Evolutionary conservation across 2,888 invertebrate genomes (phyloP), one percentile per base, ranked within the genome.

Genomic region (Campoplex nolae): DNA sequence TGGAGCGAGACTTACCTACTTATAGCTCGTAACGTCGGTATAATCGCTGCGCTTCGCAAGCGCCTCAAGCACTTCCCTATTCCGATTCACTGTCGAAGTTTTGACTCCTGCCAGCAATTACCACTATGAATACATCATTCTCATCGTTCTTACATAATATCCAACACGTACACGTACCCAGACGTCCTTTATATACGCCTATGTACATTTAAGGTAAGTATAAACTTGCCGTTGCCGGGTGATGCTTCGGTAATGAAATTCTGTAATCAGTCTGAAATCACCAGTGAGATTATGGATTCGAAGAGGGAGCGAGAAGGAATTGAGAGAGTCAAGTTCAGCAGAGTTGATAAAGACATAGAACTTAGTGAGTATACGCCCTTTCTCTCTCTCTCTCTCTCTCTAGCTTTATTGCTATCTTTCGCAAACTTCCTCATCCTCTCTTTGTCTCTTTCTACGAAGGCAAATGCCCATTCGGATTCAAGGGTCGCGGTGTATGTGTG

Each of bases 201-300:
- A 51, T 56, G 32, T 42, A 38, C 77, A 74, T 77, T 76, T 83
- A 70, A 78, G 54, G 62, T 65, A 48, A 83, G 58, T 70, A 77
- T 70, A 74, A 58, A 68, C 42, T 79, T 51, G 11, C 23, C 32
- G 48, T 65, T 56, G 67, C 58, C 16, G 71, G 48, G 48, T 84
- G 87, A 79, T 84, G 87, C 58, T 82, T 76, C 67, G 79, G 79
- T 87, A 84, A 87, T 87, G 87, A 87, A 84, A 87, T 87, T 87
- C 79, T 83, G 65, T 83, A 83, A 83, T 85, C 84, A 84, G 82
- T 87, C 84, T 87, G 71, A 68, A 87, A 87, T 85, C 79, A 84
- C 84, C 84, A 79, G 71, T 62, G 74, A 68, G 82, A 84, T 87
- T 84, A 87, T 84, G 78, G 87, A 87, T 87, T 84, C 65, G 58